Base-by-base conservation (phyloP, 2,797 vertebrate genomes). In the Holocentrus rufus region DNA sequence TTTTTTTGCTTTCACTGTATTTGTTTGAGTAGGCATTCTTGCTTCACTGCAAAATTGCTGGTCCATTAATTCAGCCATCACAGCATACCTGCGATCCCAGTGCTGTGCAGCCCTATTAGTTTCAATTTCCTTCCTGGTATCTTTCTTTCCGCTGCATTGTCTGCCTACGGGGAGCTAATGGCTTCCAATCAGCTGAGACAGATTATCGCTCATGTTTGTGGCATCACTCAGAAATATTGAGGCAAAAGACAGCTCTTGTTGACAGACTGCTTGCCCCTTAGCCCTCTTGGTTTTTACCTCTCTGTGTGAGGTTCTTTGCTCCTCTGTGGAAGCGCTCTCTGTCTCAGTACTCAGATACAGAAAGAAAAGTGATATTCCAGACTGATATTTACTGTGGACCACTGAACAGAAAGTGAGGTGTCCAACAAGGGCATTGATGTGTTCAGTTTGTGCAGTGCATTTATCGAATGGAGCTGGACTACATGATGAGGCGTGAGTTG, bases 91-190 rank as follows among this genome's bases (percentile, higher is more conserved):
- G 70, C 52, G 55, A 66, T 64, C 72, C 59, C 59, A 36, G 57
- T 56, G 70, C 82, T 83, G 75, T 74, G 82, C 66, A 70, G 77
- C 80, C 46, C 67, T 79, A 83, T 90, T 89, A 80, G 69, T 88
- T 88, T 88, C 86, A 86, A 65, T 91, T 89, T 87, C 79, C 73
- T 65, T 80, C 79, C 72, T n/a, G 53, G 69, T 77, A 66, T 62
- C 78, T 88, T 72, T 61, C 78, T 78, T 49, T 83, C 70, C 50
- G 79, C 72, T 42, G 71, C 69, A 66, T 84, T 44, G 50, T 60
- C 57, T 65, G 65, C 71, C 80, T 76, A 69, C 20, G 64, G 81
- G 78, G 74, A 61, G 57, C 0, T 52, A 61, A 56, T 63, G 69
- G 75, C 63, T 74, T 84, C 74, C 72, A 76, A 74, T 80, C 79